These are phyloP conservation scores for Globodera rostochiensis DNA, from an alignment of 1,140 invertebrate genomes.

Conservation along the genomic window DNA sequence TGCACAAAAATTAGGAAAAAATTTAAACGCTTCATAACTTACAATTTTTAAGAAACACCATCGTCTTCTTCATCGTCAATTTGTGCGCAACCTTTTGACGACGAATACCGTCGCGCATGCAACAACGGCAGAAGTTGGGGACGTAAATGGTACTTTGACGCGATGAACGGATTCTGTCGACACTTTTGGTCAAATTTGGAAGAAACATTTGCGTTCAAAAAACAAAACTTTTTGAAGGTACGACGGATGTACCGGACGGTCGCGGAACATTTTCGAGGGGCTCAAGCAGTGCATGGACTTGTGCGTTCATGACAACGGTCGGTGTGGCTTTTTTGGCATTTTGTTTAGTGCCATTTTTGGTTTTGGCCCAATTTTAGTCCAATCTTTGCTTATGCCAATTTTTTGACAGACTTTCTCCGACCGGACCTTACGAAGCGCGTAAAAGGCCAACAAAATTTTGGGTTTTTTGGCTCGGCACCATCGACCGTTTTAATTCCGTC, in stretches of 20 bases:
- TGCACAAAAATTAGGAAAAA: not conserved
- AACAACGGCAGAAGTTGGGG: slow-evolving; percentile 45
- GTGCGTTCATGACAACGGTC: slow-evolving; percentile 33
- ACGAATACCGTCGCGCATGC: slow-evolving; percentile 52
- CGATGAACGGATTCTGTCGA: slow-evolving; percentile 51
- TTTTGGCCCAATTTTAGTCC: slow-evolving; percentile 42
- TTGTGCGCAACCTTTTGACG: slow-evolving; percentile 55
- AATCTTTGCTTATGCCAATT: not conserved
- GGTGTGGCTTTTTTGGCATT: not conserved
- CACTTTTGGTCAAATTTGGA: slow-evolving; percentile 6
- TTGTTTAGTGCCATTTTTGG: slow-evolving; percentile 33
- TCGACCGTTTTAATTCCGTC: slow-evolving; percentile 13
- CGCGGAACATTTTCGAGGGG: slow-evolving; percentile 57
- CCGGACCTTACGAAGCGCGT: slow-evolving; percentile 36
- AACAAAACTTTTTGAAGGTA: slow-evolving; percentile 53
- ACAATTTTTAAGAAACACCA: not conserved
- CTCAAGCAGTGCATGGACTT: slow-evolving; percentile 45
- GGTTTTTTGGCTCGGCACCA: slow-evolving; percentile 3
- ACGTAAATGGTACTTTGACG: slow-evolving; percentile 56
- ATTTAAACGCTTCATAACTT: too few relatives aligned
- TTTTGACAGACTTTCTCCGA: slow-evolving; percentile 25
- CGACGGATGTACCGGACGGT: slow-evolving; percentile 56
- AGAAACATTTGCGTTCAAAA: not conserved
- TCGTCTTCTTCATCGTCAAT: not conserved
- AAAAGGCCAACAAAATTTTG: slow-evolving; percentile 10